These are phyloP conservation scores for Diplazon laetatorius DNA, from an alignment of 2,888 invertebrate species.

Conservation along the genomic window DNA sequence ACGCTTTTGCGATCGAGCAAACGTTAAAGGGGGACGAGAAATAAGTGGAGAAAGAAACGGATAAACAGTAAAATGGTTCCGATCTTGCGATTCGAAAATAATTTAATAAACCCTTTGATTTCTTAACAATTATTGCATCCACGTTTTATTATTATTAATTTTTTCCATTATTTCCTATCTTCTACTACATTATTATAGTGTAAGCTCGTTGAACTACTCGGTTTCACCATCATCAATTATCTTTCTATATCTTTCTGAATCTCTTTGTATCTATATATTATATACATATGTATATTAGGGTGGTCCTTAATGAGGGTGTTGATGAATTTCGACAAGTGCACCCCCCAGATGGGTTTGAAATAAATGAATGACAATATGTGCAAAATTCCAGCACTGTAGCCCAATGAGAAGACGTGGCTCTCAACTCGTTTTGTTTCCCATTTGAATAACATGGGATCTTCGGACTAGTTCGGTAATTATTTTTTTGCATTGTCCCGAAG, in stretches of 20 bases:
- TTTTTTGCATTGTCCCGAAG: no score
- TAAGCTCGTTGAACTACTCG: conserved; percentile 10
- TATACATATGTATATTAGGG: no score
- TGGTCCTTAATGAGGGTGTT: no score
- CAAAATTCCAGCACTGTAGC: no score
- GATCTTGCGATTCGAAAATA: conserved; percentile 11
- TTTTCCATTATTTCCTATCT: conserved; percentile 32
- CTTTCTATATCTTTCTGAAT: conserved; percentile 12
- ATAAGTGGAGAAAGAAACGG: background rate
- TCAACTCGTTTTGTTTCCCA: no score
- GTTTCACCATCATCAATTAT: conserved; percentile 18
- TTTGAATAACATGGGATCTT: no score
- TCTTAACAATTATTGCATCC: conserved; percentile 13
- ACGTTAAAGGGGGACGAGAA: conserved; percentile 13
- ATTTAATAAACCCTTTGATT: conserved; percentile 17
- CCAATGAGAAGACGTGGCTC: no score
- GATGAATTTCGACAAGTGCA: no score
- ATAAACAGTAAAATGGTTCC: background rate
- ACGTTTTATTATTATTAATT: no score
- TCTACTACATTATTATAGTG: conserved; percentile 26
- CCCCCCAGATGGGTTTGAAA: no score
- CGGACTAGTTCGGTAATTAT: no score
- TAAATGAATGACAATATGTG: no score
- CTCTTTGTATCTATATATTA: conserved; percentile 21
- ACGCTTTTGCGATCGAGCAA: conserved; percentile 8